These are phyloP conservation scores for Hippopotamyrus pictus DNA, from an alignment of 2,797 vertebrate species.

Conservation along the genomic window DNA sequence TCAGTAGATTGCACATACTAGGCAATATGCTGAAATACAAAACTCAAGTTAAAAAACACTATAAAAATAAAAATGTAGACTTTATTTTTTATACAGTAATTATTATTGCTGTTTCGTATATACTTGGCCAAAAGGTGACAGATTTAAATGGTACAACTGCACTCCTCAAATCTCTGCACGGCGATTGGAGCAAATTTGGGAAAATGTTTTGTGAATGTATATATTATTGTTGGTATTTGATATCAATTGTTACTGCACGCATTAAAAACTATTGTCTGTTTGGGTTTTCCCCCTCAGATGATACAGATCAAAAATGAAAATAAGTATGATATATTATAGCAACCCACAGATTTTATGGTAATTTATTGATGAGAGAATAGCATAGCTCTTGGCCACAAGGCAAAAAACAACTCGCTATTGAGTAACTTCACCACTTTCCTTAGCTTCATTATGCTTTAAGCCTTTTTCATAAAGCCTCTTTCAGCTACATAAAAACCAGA, in stretches of 20 bases:
- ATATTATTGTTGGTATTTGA: background rate
- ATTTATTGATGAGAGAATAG: background rate
- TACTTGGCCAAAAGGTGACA: background rate
- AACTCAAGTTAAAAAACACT: background rate
- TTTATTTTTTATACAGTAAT: background rate
- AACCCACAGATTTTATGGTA: background rate
- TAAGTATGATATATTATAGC: background rate
- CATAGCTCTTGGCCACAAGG: background rate
- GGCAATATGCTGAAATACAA: background rate
- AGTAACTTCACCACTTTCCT: background rate
- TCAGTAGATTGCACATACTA: background rate
- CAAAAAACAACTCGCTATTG: background rate
- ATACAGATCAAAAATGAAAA: background rate
- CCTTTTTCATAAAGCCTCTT: background rate
- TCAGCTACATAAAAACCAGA: conserved; percentile 11
- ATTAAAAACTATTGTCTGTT: background rate
- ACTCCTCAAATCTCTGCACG: background rate
- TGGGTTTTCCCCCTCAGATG: background rate
- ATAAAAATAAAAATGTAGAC: background rate
- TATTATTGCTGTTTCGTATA: background rate
- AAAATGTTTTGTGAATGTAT: background rate
- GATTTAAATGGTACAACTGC: background rate
- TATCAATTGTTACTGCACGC: background rate
- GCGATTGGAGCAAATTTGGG: background rate
- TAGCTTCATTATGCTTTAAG: conserved; percentile 1